These are phyloP conservation scores for Iphiclides podalirius DNA, from an alignment of 2,888 invertebrate species.

Conservation along the genomic window DNA sequence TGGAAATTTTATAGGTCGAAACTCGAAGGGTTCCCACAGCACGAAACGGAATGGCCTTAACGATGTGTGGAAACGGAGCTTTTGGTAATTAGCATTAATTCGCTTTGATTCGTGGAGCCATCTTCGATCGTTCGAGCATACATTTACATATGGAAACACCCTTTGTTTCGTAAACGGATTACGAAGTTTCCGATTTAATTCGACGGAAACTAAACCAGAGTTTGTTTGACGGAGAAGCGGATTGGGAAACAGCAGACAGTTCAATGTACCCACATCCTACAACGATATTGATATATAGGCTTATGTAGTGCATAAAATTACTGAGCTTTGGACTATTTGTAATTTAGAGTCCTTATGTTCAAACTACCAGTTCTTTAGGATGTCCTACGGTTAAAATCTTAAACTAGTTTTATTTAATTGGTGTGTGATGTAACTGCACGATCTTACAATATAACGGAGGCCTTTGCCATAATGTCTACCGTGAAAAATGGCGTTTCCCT, in stretches of 20 bases:
- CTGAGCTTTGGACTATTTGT: too few species aligned
- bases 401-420: too few species aligned
- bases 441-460: too few species aligned
- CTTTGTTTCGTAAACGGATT: constrained; percentile 1
- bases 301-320: not conserved
- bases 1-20: constrained; percentile 8
- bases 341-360: too few species aligned
- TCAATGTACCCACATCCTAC: not conserved
- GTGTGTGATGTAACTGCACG: too few species aligned
- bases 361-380: too few species aligned
- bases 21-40: not conserved
- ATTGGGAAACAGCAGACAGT: not conserved
- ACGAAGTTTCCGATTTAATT: not conserved
- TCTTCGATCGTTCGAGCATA: constrained; percentile 3
- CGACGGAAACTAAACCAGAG: not conserved
- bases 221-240: not conserved
- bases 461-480: too few species aligned
- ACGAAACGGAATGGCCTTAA: not conserved
- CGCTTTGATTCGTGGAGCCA: not conserved
- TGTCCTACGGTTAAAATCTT: too few species aligned
- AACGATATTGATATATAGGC: not conserved
- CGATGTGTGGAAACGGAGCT: too few species aligned
- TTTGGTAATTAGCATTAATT: constrained; percentile 12
- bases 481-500: too few species aligned
- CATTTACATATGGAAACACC: constrained; percentile 8